These are phyloP conservation scores for honey bee (Apis mellifera) DNA, from an alignment of 1,140 invertebrate genomes.

Conservation along the genomic window Amel_HAv3.1 CM009931.2:11337501-11338000, in stretches of 20 bases:
- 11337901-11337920: not conserved
- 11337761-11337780: constrained; percentile 26
- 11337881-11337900: not conserved
- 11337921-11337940: too few species aligned
- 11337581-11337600: not conserved
- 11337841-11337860: not conserved
- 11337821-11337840: not conserved
- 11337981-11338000: not conserved
- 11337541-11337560: not conserved
- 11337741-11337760: constrained; percentile 69
- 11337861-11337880: not conserved
- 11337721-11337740: constrained; percentile 67
- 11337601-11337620: not conserved
- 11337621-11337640: not conserved
- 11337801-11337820: not conserved
- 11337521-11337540: not conserved
- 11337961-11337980: not conserved
- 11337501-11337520: not conserved
- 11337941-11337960: not conserved
- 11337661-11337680: constrained; percentile 79
- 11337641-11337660: constrained; percentile 80
- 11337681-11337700: constrained; percentile 76
- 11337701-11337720: constrained; percentile 71
- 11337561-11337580: not conserved
- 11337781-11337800: constrained; percentile 1